These are phyloP conservation scores for Synanthedon tipuliformis DNA, from an alignment of 2,888 invertebrate genomes.

Conservation along the genomic window DNA sequence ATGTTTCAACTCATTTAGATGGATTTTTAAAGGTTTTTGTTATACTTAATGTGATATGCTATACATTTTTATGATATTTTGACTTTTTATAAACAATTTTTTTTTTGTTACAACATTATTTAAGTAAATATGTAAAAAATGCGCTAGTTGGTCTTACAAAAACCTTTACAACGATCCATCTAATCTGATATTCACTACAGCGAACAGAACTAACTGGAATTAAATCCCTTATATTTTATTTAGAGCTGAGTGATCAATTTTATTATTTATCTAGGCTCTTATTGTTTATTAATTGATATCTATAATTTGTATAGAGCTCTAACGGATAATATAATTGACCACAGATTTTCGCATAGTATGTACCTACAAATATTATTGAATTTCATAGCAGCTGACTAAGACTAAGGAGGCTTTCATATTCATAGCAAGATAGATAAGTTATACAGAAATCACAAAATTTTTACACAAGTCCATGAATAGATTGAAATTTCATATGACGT, in stretches of 20 bases:
- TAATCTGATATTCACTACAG: conserved; percentile 59
- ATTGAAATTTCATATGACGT: conserved; percentile 31
- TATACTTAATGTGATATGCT: conserved; percentile 57
- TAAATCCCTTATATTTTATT: conserved; percentile 66
- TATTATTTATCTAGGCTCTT: conserved; percentile 18
- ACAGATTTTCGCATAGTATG: conserved; percentile 51
- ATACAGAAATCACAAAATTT: conserved; percentile 57
- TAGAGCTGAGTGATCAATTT: conserved; percentile 55
- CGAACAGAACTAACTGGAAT: conserved; percentile 69
- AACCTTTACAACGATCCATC: conserved; percentile 51
- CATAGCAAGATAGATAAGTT: conserved; percentile 59
- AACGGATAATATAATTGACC: conserved; percentile 44
- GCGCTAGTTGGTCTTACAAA: conserved; percentile 64
- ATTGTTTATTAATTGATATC: not conserved
- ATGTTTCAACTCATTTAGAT: conserved; percentile 43
- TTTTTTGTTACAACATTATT: conserved; percentile 43
- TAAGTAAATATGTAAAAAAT: conserved; percentile 57
- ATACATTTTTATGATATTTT: conserved; percentile 61
- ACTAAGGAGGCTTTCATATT: conserved; percentile 66
- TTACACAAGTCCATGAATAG: conserved; percentile 54
- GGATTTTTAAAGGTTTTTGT: conserved; percentile 46
- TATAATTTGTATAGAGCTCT: not conserved
- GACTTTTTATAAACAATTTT: conserved; percentile 48
- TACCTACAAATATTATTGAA: conserved; percentile 58
- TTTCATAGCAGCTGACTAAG: conserved; percentile 60